Conservation (phyloP, 2,797 vertebrate species). For the Erethizon dorsatum region DNA sequence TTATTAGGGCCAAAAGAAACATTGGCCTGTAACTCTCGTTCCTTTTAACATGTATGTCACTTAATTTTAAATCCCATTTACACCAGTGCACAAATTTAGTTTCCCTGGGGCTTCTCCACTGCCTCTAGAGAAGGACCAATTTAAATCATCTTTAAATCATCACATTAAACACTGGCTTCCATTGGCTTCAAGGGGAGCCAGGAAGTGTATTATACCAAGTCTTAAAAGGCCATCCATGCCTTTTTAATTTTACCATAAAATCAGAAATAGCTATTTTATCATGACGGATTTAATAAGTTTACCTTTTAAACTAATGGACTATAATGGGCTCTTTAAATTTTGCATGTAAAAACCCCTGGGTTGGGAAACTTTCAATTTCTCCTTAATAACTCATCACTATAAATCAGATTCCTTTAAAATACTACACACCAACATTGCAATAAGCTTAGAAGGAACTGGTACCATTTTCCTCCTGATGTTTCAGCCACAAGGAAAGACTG, state of each 20-base stretch:
- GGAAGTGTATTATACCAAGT: slow-evolving; percentile 71
- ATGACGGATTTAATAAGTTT: slow-evolving; percentile 81
- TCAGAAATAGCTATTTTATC: slow-evolving; percentile 80
- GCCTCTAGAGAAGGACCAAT: slow-evolving; percentile 20
- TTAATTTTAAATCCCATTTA: slow-evolving; percentile 60
- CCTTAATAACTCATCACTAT: slow-evolving; percentile 84
- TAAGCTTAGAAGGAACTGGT: slow-evolving; percentile 74
- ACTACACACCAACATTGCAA: slow-evolving; percentile 54
- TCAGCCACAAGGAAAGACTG: slow-evolving; percentile 69
- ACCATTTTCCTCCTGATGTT: slow-evolving; percentile 78
- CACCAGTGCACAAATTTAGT: slow-evolving; percentile 59
- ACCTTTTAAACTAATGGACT: slow-evolving; percentile 85
- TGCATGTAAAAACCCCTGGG: slow-evolving; percentile 81
- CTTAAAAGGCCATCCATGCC: slow-evolving; percentile 75
- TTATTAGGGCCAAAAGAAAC: not conserved
- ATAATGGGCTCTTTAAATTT: slow-evolving; percentile 80
- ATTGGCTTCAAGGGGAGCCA: slow-evolving; percentile 65
- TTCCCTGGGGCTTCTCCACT: slow-evolving; percentile 57
- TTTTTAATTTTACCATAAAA: slow-evolving; percentile 81
- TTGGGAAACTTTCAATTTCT: slow-evolving; percentile 86
- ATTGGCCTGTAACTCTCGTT: not conserved
- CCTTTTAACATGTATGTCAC: slow-evolving; percentile 1
- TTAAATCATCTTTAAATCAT: slow-evolving; percentile 76
- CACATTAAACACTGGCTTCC: slow-evolving; percentile 63
- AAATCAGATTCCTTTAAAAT: slow-evolving; percentile 84